Conservation (phyloP, 1,140 invertebrate genomes). For the Thaumetopoea pityocampa region DNA sequence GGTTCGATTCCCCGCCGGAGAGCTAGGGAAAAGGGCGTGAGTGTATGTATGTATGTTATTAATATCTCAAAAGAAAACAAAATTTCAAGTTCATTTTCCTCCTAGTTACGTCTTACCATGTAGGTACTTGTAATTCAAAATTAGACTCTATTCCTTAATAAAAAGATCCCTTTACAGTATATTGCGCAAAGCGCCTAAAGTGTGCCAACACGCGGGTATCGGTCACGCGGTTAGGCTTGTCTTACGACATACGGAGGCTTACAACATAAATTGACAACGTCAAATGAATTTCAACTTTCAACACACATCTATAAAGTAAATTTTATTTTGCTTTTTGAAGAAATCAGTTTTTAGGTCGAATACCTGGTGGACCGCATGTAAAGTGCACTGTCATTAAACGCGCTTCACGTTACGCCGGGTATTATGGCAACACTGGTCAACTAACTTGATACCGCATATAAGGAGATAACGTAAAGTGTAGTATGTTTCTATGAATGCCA, state of each 20-base stretch:
- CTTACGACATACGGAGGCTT: constrained; percentile 14
- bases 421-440: not conserved
- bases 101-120: too few species aligned
- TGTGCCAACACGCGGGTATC: constrained; percentile 23
- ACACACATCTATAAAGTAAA: not conserved
- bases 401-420: not conserved
- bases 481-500: too few species aligned
- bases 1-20: too few species aligned
- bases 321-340: not conserved
- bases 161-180: not conserved
- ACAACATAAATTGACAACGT: constrained; percentile 3
- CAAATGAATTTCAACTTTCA: constrained; percentile 4
- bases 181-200: constrained; percentile 22
- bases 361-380: constrained; percentile 6
- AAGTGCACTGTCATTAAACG: constrained; percentile 11
- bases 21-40: too few species aligned
- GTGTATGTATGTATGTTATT: too few species aligned
- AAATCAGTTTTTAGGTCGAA: constrained; percentile 5
- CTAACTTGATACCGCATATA: too few species aligned
- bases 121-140: constrained; percentile 1
- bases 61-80: too few species aligned
- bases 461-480: too few species aligned
- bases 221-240: constrained; percentile 15
- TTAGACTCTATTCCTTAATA: constrained; percentile 4
- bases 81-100: too few species aligned